Conservation (phyloP, 1,140 invertebrate species). For the Coelopa frigida region DNA sequence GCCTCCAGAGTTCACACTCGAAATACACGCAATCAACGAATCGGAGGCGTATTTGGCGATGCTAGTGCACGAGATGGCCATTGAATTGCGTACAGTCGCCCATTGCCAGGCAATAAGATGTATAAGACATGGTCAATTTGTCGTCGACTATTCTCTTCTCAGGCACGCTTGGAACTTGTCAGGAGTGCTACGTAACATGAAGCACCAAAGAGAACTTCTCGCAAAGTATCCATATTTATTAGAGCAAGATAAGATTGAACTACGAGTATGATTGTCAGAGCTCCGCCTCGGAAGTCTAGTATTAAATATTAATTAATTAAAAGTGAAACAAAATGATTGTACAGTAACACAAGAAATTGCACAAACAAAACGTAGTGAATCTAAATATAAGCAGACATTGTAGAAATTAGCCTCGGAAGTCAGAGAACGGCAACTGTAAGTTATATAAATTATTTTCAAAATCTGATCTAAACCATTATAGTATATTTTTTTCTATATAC, state of each 20-base stretch:
- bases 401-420: too few relatives aligned
- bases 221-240: conserved; percentile 49
- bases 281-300: too few relatives aligned
- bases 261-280: too few relatives aligned
- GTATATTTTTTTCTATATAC: too few relatives aligned
- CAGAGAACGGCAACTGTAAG: too few relatives aligned
- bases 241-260: conserved; percentile 28
- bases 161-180: conserved; percentile 74
- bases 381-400: too few relatives aligned
- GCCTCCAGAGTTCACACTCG: conserved; percentile 81
- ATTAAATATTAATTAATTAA: too few relatives aligned
- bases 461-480: too few relatives aligned
- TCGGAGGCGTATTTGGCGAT: conserved; percentile 63
- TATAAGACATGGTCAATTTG: conserved; percentile 75
- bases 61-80: conserved; percentile 72
- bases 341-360: too few relatives aligned
- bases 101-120: conserved; percentile 72
- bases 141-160: conserved; percentile 66
- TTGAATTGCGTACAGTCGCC: conserved; percentile 69
- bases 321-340: too few relatives aligned
- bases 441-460: too few relatives aligned
- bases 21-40: conserved; percentile 81
- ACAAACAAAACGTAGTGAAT: too few relatives aligned
- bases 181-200: conserved; percentile 67
- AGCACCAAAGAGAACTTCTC: conserved; percentile 49